Conservation (phyloP, 2,113 vertebrate genomes). For the Cephalopterus ornatus region DNA sequence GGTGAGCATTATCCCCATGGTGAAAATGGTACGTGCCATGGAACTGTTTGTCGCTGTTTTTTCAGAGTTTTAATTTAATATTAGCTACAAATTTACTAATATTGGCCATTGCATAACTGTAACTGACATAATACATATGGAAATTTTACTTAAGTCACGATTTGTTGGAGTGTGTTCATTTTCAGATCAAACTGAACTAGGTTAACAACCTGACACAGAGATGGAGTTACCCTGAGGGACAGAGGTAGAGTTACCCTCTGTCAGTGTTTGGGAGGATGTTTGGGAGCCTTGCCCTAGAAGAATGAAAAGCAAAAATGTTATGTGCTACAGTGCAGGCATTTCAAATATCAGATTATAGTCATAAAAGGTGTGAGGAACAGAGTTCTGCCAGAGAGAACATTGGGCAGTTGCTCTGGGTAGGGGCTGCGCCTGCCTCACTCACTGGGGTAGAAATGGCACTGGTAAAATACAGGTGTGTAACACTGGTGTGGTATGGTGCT, state of each 20-base stretch:
- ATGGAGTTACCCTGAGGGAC: not conserved
- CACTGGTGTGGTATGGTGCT: not conserved
- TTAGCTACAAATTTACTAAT: constrained; percentile 58
- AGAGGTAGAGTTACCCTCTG: not conserved
- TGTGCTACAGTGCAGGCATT: not conserved
- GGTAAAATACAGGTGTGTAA: not conserved
- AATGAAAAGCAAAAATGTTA: not conserved
- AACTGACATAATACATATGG: constrained; percentile 34
- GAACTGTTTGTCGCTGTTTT: constrained; percentile 50
- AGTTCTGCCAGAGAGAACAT: not conserved
- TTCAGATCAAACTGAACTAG: constrained; percentile 19
- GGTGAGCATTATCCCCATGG: constrained; percentile 35
- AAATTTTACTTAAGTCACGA: constrained; percentile 47
- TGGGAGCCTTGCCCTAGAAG: not conserved
- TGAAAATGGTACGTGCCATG: constrained; percentile 41
- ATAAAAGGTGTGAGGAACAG: not conserved
- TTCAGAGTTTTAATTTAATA: constrained; percentile 65
- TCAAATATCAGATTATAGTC: not conserved
- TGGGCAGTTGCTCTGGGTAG: not conserved
- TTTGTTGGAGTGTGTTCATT: constrained; percentile 49
- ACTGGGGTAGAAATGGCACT: not conserved
- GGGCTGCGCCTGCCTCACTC: rapidly evolving
- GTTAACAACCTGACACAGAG: not conserved
- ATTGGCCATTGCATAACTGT: constrained; percentile 62
- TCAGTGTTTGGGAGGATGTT: not conserved